Evolutionary conservation across 2,797 vertebrate species (phyloP), one percentile per base, ranked within the genome.

Genomic region (Diglossa cyanea): DNA sequence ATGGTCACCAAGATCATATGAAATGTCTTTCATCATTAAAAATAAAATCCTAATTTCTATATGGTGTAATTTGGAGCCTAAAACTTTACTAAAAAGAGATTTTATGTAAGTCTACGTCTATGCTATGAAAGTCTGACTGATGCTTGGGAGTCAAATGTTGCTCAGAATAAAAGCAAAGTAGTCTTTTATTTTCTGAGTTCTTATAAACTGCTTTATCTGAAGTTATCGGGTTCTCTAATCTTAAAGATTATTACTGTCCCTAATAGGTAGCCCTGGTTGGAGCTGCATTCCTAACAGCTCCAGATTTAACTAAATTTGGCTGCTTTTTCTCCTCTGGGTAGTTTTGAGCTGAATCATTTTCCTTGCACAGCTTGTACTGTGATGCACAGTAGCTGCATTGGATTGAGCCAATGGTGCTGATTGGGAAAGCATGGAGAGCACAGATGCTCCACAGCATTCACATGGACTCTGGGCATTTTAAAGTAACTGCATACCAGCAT

Each of bases 381-480:
- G 35, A 7, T 67, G 48, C 25, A 9, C 0, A 0, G 13, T 35
- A 13, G 17, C 35, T 70, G 17, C 50, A 35, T 48, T 0, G 1
- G 42, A 42, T 37, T 57, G 23, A 37, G 26, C 44, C 66, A 44
- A 9, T 42, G 26, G 31, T 28, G 31, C 50, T 50, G 14, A 12
- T 15, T 68, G 70, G 54, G 48, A 55, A 44, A 55, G 31, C 31
- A 7, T 30, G 26, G 70, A 48, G 44, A 75, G 23, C 62, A 48
- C 31, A 48, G 42, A 17, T 68, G 26, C 40, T 81, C 26, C 55
- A 35, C 23, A 54, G 13, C 31, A 50, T 68, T 62, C 70, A 37
- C 26, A 4, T 15, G 31, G 35, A 37, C 23, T 62, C 75, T 9
- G 62, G 23, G 55, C 1, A 21, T 68, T 68, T 48, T 48, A n/a